Base-by-base conservation (phyloP, 2,113 vertebrate genomes). In the Dicrurus megarhynchus region DNA sequence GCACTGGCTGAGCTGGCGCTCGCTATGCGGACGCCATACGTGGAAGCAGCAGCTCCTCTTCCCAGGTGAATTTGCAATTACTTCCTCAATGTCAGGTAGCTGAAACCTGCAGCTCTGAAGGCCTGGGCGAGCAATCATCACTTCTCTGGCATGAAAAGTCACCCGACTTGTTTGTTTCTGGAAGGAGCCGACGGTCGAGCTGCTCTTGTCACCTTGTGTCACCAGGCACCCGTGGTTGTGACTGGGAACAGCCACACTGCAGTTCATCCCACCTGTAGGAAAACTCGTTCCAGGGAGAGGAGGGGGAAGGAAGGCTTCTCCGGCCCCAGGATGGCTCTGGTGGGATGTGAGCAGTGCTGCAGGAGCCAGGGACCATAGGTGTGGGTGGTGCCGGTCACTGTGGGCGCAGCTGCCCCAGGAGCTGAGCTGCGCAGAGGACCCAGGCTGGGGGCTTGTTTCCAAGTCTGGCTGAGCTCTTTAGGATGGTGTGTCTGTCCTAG, bases 121-220 rank as follows among this genome's bases (percentile, higher is more conserved):
- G 44, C 69, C 64, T 10, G 9, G 17, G 28, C 1, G 3, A 76
- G 46, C 55, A 23, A 23, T 24, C 5, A 4, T 35, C 33, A 46
- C 59, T 3, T 7, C 69, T 73, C 92, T 97, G 96, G 96, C 96
- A 89, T 79, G 65, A 30, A 83, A 97, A 97, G 83, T 88, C 78
- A 76, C 94, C 47, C 35, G 30, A 88, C 96, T 30, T 0, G 94
- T 96, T 92, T 85, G 59, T 65, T 76, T 82, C 85, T 78, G 71
- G 67, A 87, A 80, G 87, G 46, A 87, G 82, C 70, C 0, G 0
- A 52, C 2, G 1, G 27, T 5, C 1, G 2, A 73, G 69, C 84
- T 82, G 73, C 33, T 65, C 13, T 27, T 90, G 71, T 84, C 86
- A 37, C 47, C 12, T 44, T n/a, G n/a, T n/a, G n/a, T 26, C 30